phyloP scores from a whole-genome alignment of 2,888 invertebrate genomes.

The Macropis europaea region DNA sequence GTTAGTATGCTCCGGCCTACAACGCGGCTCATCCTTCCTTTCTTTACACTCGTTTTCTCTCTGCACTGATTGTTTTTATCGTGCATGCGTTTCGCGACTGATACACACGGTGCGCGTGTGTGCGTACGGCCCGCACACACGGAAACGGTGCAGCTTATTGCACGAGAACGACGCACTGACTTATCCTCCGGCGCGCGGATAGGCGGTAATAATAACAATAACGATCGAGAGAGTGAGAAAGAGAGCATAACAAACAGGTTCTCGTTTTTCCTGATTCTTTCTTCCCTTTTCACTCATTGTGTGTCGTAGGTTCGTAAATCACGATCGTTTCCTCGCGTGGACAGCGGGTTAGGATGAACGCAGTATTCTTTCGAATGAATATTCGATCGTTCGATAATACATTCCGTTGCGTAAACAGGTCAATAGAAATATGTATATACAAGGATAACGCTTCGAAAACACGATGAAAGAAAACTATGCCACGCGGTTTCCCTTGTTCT shows the following conservation, averaged over 20 bases:
- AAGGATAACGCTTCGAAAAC: neutral
- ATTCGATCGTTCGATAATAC: slow-evolving; percentile 25
- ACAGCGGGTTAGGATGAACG: neutral
- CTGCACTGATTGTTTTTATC: neutral
- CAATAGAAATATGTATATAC: slow-evolving; percentile 24
- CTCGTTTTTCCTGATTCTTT: no score
- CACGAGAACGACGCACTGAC: no score
- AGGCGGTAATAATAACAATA: no score
- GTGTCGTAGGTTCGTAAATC: no score
- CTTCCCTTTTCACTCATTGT: no score
- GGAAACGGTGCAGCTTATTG: no score
- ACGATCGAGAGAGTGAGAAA: no score
- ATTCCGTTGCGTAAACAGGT: slow-evolving; percentile 35
- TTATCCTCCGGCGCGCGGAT: no score
- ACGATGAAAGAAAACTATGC: neutral
- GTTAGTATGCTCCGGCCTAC: slow-evolving; percentile 84
- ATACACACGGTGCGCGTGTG: neutral
- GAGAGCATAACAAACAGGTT: no score
- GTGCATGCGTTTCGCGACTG: neutral
- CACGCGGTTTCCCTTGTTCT: neutral
- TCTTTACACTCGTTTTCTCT: neutral
- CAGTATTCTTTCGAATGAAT: slow-evolving; percentile 15
- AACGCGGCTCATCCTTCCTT: neutral
- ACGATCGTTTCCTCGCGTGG: neutral
- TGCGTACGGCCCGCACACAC: neutral